Base-by-base conservation (phyloP, 2,797 vertebrate species). In the Tolypeutes matacus region DNA sequence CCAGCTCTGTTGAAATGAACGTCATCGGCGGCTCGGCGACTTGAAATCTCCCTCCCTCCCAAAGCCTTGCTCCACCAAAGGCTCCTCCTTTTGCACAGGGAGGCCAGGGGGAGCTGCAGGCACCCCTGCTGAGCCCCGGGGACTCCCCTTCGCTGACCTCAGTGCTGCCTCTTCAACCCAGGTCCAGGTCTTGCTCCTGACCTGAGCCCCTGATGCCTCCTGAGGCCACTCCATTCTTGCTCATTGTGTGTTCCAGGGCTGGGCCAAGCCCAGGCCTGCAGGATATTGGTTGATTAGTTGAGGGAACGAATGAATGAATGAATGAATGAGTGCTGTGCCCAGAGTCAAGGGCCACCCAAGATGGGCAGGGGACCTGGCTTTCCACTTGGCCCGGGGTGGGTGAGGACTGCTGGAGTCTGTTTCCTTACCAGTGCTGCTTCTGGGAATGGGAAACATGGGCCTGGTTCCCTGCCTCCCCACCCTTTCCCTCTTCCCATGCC, bases 21-120 rank as follows among this genome's bases (percentile, higher is more conserved):
- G 27, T 42, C 39, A 39, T 39, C 39, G 39, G 4, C 39, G 39
- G 39, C 39, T 39, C 39, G 39, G 39, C 39, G 39, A 39, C 39
- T 39, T 39, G 39, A 39, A 3, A 39, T 3, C 39, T 7, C 7
- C 39, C 39, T 39, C 39, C 39, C 39, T 39, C 39, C 39, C 39
- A 3, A 39, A 39, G 39, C 39, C 39, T 39, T 7, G 39, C 39
- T 39, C 39, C 20, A 25, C 2, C 64, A 31, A 4, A 31, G 62
- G 72, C 46, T 86, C 1, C 34, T 46, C 42, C 7, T 25, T 23
- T 1, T 1, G 3, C 25, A 2, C 0, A 3, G 13, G 1, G 34
- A 34, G 60, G 49, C 64, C 67, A 34, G n/a, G 34, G 58, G 25
- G 53, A 1, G 18, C 56, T 36, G 12, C 53, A 18, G 18, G 17